Evolutionary conservation across 2,888 invertebrate genomes (phyloP), one percentile per base, ranked within the genome.

Genomic region (Napeogenes sylphis): DNA sequence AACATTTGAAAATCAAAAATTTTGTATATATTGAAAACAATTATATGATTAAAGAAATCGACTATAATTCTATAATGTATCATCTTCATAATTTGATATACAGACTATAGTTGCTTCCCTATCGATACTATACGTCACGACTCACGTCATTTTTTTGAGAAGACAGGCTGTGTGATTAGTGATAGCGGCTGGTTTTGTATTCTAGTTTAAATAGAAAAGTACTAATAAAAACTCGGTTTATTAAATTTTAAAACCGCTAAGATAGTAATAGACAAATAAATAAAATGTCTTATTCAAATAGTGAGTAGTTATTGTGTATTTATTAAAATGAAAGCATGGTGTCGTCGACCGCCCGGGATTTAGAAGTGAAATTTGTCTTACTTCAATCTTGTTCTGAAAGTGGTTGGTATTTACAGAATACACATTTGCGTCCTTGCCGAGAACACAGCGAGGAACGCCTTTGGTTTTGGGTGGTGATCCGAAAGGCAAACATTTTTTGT

Each of bases 381-480:
- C 59, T 58, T 58, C 55, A 57, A 63, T 68, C 62, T 59, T 66
- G 58, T 62, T 55, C 56, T 51, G 62, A 60, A 67, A 61, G 55
- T 63, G 63, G 55, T 65, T 76, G 62, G 62, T 81, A 68, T 78
- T 78, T 74, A 63, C 91, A 97, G 97, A 96, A 86, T 95, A 94
- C 85, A 94, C 95, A 85, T 98, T 97, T 91, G 97, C 99, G 69
- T 95, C 98, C 62, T 90, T 99, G 79, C 99, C 99, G 65, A 94
- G 96, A 77, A 99, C 99, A 60, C 95, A 96, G 80, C 93, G 99
- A 74, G 99, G 99, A 42, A 95, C 96, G 73, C 98, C 99, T 47
- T 93, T 99, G 73, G 98, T 99, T 61, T 89, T 99, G 75, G 98
- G 98, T 64, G 95, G 96, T 51, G 99, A 99, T 90, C 99, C 99